Evolutionary conservation across 2,113 vertebrate genomes (phyloP).

Genomic region (Sebastes fasciatus): DNA sequence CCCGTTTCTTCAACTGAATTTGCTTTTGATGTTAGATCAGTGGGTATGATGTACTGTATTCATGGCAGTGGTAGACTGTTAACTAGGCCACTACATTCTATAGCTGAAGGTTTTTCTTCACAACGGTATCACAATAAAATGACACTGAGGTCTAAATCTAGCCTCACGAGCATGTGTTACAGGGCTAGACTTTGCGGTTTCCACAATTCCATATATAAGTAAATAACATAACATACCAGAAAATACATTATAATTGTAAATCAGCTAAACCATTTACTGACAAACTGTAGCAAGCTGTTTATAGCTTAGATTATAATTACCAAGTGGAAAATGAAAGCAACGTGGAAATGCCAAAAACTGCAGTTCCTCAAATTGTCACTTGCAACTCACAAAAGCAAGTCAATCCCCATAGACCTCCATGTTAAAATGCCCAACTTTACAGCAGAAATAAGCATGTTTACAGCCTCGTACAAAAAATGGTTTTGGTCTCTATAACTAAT

Average conservation of each 20-base stretch:
- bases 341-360: too few relatives aligned
- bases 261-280: constrained; percentile 35
- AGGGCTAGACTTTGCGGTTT: constrained; percentile 2
- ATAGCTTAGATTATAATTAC: constrained; percentile 38
- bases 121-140: neutral
- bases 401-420: too few relatives aligned
- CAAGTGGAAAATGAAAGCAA: too few relatives aligned
- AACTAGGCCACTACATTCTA: neutral
- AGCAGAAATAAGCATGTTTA: too few relatives aligned
- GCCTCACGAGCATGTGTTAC: constrained; percentile 3
- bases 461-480: too few relatives aligned
- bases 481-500: too few relatives aligned
- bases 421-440: too few relatives aligned
- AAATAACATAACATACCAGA: constrained; percentile 23
- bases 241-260: constrained; percentile 25
- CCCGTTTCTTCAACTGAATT: neutral
- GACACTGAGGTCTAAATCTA: neutral
- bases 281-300: constrained; percentile 31
- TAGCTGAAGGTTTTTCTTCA: constrained; percentile 1
- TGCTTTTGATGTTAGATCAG: constrained; percentile 24
- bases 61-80: neutral
- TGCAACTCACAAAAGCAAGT: too few relatives aligned
- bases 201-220: constrained; percentile 2
- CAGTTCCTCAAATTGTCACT: too few relatives aligned
- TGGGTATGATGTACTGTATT: neutral